phyloP scores from a whole-genome alignment of 2,797 vertebrate species.

The Parambassis ranga region DNA sequence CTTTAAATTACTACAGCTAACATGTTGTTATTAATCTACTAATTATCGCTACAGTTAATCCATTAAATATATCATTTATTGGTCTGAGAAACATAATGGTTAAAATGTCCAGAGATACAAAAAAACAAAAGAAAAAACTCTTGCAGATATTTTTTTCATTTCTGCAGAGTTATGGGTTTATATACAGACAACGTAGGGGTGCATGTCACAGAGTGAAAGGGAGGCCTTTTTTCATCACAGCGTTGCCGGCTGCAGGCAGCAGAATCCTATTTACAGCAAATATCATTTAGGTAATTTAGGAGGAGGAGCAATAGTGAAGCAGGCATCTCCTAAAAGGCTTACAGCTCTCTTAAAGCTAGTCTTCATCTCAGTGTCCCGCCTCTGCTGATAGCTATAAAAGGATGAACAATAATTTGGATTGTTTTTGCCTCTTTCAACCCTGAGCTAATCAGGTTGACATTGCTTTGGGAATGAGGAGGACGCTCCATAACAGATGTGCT shows the following conservation, averaged over 20 bases:
- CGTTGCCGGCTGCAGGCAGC: conserved; percentile 53
- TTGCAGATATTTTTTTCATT: too few relatives aligned
- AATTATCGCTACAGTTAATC: too few relatives aligned
- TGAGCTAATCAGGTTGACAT: conserved; percentile 83
- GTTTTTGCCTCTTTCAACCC: conserved; percentile 79
- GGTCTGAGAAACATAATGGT: too few relatives aligned
- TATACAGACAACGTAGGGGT: not conserved
- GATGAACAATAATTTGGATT: conserved; percentile 82
- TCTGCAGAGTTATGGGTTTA: conserved; percentile 3
- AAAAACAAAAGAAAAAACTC: too few relatives aligned
- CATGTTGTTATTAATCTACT: too few relatives aligned
- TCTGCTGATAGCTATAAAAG: conserved; percentile 77
- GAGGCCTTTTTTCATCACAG: conserved; percentile 39
- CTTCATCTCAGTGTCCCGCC: conserved; percentile 60
- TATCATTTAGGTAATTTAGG: conserved; percentile 82
- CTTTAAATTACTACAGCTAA: too few relatives aligned
- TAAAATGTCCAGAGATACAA: too few relatives aligned
- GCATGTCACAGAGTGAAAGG: conserved; percentile 2
- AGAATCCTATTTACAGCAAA: conserved; percentile 85
- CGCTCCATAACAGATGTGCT: conserved; percentile 75
- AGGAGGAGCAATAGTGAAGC: conserved; percentile 65
- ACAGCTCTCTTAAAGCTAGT: conserved; percentile 71
- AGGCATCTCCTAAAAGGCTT: conserved; percentile 83
- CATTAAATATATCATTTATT: too few relatives aligned
- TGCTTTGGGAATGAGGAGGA: conserved; percentile 75